Evolutionary conservation across 1,140 invertebrate genomes (phyloP).

Genomic region (Cecropterus lyciades): DNA sequence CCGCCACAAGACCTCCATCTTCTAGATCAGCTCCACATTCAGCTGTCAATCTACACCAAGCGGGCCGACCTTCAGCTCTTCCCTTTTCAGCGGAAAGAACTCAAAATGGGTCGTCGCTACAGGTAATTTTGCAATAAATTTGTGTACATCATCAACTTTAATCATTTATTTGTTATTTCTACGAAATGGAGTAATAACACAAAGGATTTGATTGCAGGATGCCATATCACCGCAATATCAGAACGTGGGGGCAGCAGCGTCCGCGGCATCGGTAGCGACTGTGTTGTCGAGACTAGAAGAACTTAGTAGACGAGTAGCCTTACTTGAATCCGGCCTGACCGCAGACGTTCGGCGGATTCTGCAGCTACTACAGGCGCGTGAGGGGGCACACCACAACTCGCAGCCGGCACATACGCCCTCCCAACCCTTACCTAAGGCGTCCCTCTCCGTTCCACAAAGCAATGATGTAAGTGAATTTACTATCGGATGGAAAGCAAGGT

Average conservation of each 20-base stretch:
- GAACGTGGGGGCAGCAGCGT: constrained; percentile 66
- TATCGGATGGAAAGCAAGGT: not conserved
- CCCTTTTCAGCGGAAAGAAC: constrained; percentile 58
- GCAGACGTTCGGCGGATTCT: constrained; percentile 88
- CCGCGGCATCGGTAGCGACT: constrained; percentile 62
- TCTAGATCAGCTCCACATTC: constrained; percentile 80
- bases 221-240: constrained; percentile 77
- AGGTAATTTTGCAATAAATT: constrained; percentile 44
- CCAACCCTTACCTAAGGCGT: constrained; percentile 71
- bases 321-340: constrained; percentile 87
- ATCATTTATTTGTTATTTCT: too few species aligned
- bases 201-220: constrained; percentile 48
- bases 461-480: constrained; percentile 56
- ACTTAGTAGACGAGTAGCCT: constrained; percentile 85
- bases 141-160: too few species aligned
- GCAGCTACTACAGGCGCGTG: constrained; percentile 86
- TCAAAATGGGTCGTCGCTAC: constrained; percentile 52
- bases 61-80: constrained; percentile 64
- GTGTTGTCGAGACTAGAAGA: constrained; percentile 86
- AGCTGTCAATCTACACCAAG: constrained; percentile 75
- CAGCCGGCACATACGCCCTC: constrained; percentile 65
- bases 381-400: constrained; percentile 77
- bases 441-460: constrained; percentile 71
- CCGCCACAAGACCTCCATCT: constrained; percentile 61
- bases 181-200: too few species aligned